phyloP scores from a whole-genome alignment of 2,797 vertebrate species.

The Gambusia yucatana region DNA sequence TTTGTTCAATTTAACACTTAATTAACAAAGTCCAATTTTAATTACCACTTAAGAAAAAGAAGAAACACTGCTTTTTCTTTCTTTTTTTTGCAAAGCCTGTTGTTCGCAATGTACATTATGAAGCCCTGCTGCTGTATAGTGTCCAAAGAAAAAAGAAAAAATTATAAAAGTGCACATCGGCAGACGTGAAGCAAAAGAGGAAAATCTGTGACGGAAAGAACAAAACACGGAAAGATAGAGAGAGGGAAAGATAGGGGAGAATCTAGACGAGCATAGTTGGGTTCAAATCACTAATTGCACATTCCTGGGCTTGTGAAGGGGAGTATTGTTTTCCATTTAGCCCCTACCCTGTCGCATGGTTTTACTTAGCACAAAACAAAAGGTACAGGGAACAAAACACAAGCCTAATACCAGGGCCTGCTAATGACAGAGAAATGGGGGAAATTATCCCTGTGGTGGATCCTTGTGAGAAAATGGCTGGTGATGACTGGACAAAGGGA shows the following conservation, averaged over 20 bases:
- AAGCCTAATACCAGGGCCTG: conserved; percentile 72
- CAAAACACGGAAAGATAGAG: conserved; percentile 62
- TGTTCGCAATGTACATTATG: conserved; percentile 42
- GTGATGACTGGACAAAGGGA: conserved; percentile 77
- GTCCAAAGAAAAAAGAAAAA: conserved; percentile 46
- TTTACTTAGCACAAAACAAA: conserved; percentile 83
- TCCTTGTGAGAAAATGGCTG: conserved; percentile 80
- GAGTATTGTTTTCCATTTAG: conserved; percentile 82
- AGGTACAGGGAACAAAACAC: conserved; percentile 80
- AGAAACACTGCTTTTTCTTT: conserved; percentile 33
- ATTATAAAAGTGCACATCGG: conserved; percentile 47
- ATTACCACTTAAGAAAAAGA: conserved; percentile 36
- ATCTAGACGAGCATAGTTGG: conserved; percentile 68
- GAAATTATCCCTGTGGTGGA: conserved; percentile 80
- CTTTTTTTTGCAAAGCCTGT: conserved; percentile 62
- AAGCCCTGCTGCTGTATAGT: conserved; percentile 40
- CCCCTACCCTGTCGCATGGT: conserved; percentile 80
- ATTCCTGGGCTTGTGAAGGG: conserved; percentile 81
- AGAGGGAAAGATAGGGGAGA: conserved; percentile 70
- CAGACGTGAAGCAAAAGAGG: conserved; percentile 44
- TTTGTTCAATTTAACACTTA: conserved; percentile 30
- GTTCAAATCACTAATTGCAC: conserved; percentile 83
- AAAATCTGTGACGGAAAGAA: conserved; percentile 64
- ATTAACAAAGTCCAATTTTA: too few species aligned
- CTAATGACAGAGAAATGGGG: conserved; percentile 81